These are phyloP conservation scores for Melieria crassipennis DNA, from an alignment of 2,888 invertebrate species.

Conservation along the genomic window DNA sequence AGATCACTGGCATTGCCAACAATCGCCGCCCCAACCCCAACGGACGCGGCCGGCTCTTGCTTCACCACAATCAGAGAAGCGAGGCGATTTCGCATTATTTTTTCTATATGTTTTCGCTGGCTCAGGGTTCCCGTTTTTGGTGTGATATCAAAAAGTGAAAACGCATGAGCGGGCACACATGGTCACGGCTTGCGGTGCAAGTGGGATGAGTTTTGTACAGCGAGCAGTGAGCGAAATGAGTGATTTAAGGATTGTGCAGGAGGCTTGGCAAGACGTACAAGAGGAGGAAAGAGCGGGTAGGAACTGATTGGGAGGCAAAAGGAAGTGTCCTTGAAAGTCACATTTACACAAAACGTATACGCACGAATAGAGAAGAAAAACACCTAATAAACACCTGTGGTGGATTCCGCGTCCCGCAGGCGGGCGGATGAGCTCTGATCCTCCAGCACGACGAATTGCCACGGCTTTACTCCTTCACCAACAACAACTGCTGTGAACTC, in stretches of 20 bases:
- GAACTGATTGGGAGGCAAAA: no score
- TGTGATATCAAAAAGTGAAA: neutral
- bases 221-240: neutral
- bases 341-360: slow-evolving; percentile 37
- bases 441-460: slow-evolving; percentile 60
- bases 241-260: no score
- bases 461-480: neutral
- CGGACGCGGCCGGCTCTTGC: slow-evolving; percentile 58
- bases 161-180: neutral
- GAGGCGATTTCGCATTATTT: slow-evolving; percentile 65
- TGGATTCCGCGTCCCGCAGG: slow-evolving; percentile 58
- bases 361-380: slow-evolving; percentile 38
- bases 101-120: slow-evolving; percentile 4
- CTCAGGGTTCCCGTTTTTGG: neutral
- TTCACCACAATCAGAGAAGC: slow-evolving; percentile 66
- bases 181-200: neutral
- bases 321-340: slow-evolving; percentile 3
- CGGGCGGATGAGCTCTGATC: slow-evolving; percentile 54
- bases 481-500: neutral
- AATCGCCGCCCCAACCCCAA: slow-evolving; percentile 1
- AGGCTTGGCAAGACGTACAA: no score
- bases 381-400: slow-evolving; percentile 62
- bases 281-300: no score
- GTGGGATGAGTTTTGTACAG: neutral
- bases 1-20: slow-evolving; percentile 31